Conservation (phyloP, 2,113 vertebrate genomes). For the Oplegnathus fasciatus region DNA sequence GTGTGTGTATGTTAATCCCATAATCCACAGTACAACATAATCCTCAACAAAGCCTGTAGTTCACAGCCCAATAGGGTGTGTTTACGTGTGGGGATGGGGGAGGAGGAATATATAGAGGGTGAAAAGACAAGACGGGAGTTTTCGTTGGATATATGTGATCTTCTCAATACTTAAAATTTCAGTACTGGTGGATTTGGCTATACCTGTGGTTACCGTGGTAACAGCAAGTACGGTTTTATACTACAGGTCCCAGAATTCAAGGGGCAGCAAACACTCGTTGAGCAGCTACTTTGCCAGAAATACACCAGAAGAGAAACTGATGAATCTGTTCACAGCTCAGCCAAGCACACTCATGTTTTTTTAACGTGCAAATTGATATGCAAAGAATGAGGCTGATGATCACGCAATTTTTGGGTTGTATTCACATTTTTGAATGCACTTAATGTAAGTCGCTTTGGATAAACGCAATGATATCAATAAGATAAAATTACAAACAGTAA, state of each 20-base stretch:
- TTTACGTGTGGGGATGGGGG: background rate
- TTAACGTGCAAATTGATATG: background rate
- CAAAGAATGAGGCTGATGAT: background rate
- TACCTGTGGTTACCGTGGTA: background rate
- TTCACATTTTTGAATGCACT: too few species aligned
- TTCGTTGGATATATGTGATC: background rate
- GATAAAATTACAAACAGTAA: too few species aligned
- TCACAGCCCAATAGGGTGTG: background rate
- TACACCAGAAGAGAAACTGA: background rate
- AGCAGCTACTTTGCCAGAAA: background rate
- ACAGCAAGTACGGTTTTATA: background rate
- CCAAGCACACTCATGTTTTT: background rate
- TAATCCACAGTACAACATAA: slow-evolving; percentile 67
- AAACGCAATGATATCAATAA: too few species aligned
- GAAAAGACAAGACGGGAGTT: background rate
- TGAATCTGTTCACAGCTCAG: background rate
- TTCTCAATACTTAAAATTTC: background rate
- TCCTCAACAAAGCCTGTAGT: slow-evolving; percentile 34
- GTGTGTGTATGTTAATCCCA: slow-evolving; percentile 45
- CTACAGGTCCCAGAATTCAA: background rate
- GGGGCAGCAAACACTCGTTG: too few species aligned
- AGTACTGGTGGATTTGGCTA: background rate
- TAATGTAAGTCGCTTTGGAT: too few species aligned
- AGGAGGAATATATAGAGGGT: background rate
- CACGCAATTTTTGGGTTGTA: too few species aligned